A percentile compares a stretch with the other conserved stretches of the same genome.
Evolutionary conservation across 2,797 vertebrate genomes (phyloP).

Genomic region (Rachycentron canadum): DNA sequence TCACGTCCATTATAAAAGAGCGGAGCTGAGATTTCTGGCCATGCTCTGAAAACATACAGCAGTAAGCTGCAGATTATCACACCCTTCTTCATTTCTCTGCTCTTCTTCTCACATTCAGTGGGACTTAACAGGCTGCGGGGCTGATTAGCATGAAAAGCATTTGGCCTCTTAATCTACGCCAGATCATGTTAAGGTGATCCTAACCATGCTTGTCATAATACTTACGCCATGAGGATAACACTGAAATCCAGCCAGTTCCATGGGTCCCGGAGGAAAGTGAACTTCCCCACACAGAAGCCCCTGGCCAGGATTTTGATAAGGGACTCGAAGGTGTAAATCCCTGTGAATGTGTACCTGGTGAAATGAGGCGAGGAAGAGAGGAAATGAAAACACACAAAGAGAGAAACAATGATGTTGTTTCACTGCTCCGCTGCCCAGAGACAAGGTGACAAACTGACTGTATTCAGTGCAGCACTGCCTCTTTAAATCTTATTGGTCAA

Average conservation of each 20-base stretch:
- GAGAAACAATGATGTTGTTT: constrained; percentile 4
- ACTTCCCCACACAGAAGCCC: constrained; percentile 97
- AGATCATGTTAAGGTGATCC: constrained; percentile 50
- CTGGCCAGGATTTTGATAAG: constrained; percentile 98
- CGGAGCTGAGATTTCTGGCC: constrained; percentile 29
- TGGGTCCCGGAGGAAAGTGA: constrained; percentile 96
- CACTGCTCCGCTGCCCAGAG: neutral
- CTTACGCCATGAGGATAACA: constrained; percentile 99
- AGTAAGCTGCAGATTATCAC: constrained; percentile 31
- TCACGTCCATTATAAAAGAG: constrained; percentile 54
- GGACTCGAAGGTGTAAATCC: constrained; percentile 99
- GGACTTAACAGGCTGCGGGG: constrained; percentile 24
- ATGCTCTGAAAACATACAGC: constrained; percentile 30
- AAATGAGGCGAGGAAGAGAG: constrained; percentile 1
- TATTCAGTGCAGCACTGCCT: neutral
- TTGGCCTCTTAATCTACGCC: constrained; percentile 54
- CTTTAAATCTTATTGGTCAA: neutral
- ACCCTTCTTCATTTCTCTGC: constrained; percentile 1
- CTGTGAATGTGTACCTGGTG: constrained; percentile 96
- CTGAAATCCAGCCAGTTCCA: constrained; percentile 99
- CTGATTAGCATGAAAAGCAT: constrained; percentile 60
- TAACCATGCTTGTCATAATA: constrained; percentile 73
- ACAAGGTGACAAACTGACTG: neutral
- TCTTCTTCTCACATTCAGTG: constrained; percentile 38
- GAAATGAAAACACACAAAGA: constrained; percentile 12